phyloP scores from a whole-genome alignment of 2,113 vertebrate species.

The Phoenicopterus ruber region DNA sequence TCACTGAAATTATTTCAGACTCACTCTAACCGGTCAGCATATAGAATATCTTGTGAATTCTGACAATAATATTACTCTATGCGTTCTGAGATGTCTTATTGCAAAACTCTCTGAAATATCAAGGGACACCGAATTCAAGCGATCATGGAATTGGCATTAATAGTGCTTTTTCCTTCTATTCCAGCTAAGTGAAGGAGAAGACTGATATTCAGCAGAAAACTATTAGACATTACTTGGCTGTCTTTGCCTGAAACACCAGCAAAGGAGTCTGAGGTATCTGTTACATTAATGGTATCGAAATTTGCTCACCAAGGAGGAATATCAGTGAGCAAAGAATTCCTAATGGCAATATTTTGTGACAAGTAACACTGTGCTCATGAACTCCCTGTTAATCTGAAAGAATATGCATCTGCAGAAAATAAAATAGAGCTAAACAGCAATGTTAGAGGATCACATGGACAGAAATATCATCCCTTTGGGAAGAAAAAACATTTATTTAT shows the following conservation, averaged over 20 bases:
- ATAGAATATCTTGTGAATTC: background rate
- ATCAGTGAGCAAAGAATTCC: background rate
- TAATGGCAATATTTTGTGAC: background rate
- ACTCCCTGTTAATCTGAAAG: background rate
- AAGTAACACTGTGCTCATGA: background rate
- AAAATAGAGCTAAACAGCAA: background rate
- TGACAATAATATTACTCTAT: background rate
- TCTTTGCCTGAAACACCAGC: background rate
- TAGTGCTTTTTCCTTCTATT: background rate
- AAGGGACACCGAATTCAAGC: background rate
- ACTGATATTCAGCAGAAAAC: background rate
- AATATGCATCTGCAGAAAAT: background rate
- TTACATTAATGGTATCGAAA: background rate
- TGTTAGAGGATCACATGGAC: background rate
- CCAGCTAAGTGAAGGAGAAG: accelerated
- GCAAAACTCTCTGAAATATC: background rate
- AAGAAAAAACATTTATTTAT: background rate
- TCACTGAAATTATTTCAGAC: background rate
- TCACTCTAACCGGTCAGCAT: background rate
- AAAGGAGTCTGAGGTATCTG: background rate
- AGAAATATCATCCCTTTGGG: background rate
- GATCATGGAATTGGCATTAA: background rate
- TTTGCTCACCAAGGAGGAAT: background rate
- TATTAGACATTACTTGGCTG: background rate
- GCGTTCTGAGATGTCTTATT: background rate